Percentiles rank a stretch among this genome's conserved stretches.
Evolutionary conservation across 2,888 invertebrate species (phyloP).

Genomic region (Pristionchus japonicus): DNA sequence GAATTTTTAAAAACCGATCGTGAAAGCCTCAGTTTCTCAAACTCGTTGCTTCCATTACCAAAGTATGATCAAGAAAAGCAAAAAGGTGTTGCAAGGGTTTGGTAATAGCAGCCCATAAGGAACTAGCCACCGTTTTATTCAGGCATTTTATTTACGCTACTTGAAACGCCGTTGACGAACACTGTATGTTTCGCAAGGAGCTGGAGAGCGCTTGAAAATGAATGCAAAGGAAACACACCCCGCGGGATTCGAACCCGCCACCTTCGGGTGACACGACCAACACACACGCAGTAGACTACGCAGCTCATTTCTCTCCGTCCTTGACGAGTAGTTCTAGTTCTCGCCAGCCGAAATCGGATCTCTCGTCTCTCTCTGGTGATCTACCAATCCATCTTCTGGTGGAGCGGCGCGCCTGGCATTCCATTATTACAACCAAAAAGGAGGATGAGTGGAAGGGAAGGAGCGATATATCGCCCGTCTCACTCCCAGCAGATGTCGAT

Average conservation of each 20-base stretch:
- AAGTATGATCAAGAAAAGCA: too few species aligned
- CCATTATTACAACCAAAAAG: slow-evolving; percentile 10
- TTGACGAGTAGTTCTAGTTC: background rate
- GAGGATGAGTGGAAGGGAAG: background rate
- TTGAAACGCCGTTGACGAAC: background rate
- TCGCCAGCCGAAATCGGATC: background rate
- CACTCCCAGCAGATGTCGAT: background rate
- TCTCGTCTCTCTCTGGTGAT: background rate
- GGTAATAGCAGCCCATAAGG: background rate
- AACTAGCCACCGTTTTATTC: slow-evolving; percentile 7
- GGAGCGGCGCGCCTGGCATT: background rate
- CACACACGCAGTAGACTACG: background rate
- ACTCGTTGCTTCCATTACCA: too few species aligned
- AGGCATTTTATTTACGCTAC: background rate
- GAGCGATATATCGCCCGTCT: background rate
- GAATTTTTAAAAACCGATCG: too few species aligned
- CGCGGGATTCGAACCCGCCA: background rate
- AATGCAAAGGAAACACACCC: background rate
- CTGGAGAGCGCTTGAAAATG: background rate
- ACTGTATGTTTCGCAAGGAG: background rate
- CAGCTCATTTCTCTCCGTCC: background rate
- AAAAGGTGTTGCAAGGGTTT: slow-evolving; percentile 24
- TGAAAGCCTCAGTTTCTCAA: too few species aligned
- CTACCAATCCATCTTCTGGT: slow-evolving; percentile 8
- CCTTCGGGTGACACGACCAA: background rate